phyloP scores from a whole-genome alignment of 2,797 vertebrate genomes.

The Aotus griseimembra region DNA sequence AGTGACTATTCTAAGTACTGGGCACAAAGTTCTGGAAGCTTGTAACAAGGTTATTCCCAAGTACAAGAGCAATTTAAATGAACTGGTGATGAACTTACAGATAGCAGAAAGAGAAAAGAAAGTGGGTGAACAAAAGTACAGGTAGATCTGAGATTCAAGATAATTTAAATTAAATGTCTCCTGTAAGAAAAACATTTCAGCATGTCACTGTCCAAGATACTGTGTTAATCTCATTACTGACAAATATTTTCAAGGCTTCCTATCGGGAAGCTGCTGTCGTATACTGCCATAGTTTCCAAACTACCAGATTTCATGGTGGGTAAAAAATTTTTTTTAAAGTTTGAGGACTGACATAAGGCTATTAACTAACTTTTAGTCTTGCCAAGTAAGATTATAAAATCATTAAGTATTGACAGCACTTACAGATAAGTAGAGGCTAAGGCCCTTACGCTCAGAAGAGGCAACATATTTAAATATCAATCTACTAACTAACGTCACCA shows the following conservation, averaged over 20 bases:
- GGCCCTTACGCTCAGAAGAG: background rate
- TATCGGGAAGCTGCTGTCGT: background rate
- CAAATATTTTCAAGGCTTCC: background rate
- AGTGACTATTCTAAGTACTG: background rate
- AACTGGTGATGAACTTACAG: background rate
- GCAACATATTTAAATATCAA: background rate
- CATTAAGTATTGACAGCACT: background rate
- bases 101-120: background rate
- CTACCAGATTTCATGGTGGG: background rate
- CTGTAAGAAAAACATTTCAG: background rate
- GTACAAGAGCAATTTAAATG: background rate
- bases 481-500: background rate
- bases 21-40: background rate
- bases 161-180: background rate
- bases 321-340: background rate
- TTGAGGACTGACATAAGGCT: background rate
- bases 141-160: background rate
- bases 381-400: background rate
- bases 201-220: background rate
- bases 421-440: background rate
- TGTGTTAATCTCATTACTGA: background rate
- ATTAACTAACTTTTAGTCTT: background rate
- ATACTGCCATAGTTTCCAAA: background rate
- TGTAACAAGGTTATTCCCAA: background rate
- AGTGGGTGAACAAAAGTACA: background rate